Evolutionary conservation across 2,797 vertebrate species (phyloP), one percentile per base, ranked within the genome.

Genomic region (Syngnathus acus): DNA sequence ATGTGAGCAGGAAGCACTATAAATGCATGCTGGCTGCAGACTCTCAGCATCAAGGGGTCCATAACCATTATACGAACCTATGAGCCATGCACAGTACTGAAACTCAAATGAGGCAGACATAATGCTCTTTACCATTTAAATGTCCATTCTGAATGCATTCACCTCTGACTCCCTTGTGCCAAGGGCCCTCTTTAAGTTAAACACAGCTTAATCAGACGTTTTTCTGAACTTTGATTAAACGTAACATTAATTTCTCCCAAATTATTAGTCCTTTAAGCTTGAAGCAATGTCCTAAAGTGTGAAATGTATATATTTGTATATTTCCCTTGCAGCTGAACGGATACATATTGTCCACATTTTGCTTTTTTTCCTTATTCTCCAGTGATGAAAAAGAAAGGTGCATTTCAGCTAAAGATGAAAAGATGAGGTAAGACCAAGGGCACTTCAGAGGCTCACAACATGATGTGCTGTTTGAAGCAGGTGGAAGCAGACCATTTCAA

Each of bases 391-490:
- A 78, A 69, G 62, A 70, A 69, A 55, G 77, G 70, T 70, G 80
- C 75, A 75, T 83, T 79, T 74, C 21, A 78, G 74, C 43, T 38
- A 0, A 64, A 87, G 85, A 88, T 87, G 80, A 89, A 89, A 87
- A 82, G 78, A 69, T 70, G 74, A 79, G 81, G 80, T 80, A 74
- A 83, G 79, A 77, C 83, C 67, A 67, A 72, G 47, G 67, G 68
- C 70, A 77, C 84, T 85, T 84, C 85, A 82, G 69, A 86, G 76
- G 69, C 71, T 76, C 66, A 2, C 68, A 21, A 64, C 76, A 80
- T 84, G 84, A 86, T 84, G 81, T 80, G 61, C 71, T 63, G 84
- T 88, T 89, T 88, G 85, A 87, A 88, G 84, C 83, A 11, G 64
- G 79, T 67, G 79, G 72, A 78, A 78, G 79, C 23, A 1, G 70